Evolutionary conservation across 2,888 invertebrate species (phyloP).

Genomic region (Rotaria socialis): DNA sequence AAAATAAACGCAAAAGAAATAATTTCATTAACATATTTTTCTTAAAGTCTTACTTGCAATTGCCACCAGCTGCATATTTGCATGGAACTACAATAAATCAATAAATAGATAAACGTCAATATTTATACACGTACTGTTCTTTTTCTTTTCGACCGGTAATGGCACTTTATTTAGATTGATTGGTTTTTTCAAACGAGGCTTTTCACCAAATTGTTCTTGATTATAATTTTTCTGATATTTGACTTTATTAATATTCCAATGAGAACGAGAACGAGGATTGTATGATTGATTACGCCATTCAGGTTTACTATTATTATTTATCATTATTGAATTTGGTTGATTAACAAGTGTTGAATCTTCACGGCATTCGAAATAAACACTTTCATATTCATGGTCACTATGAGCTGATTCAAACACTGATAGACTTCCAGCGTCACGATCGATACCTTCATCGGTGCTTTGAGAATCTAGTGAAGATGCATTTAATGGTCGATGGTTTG

Average conservation of each 20-base stretch:
- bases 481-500: background rate
- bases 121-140: background rate
- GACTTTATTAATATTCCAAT: background rate
- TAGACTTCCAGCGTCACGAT: background rate
- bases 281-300: background rate
- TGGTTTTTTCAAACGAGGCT: background rate
- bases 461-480: background rate
- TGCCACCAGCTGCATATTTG: constrained; percentile 30
- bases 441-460: background rate
- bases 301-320: background rate
- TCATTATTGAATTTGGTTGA: background rate
- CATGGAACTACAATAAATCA: background rate
- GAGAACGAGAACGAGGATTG: background rate
- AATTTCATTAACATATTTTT: background rate
- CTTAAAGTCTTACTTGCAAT: background rate
- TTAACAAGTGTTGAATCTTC: background rate
- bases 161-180: background rate
- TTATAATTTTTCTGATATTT: background rate
- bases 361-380: background rate
- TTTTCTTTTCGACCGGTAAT: background rate
- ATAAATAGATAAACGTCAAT: background rate
- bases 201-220: background rate
- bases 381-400: background rate
- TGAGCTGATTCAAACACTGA: background rate
- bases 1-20: background rate